phyloP scores from a whole-genome alignment of 2,888 invertebrate genomes.

The Caenorhabditis angaria region DNA sequence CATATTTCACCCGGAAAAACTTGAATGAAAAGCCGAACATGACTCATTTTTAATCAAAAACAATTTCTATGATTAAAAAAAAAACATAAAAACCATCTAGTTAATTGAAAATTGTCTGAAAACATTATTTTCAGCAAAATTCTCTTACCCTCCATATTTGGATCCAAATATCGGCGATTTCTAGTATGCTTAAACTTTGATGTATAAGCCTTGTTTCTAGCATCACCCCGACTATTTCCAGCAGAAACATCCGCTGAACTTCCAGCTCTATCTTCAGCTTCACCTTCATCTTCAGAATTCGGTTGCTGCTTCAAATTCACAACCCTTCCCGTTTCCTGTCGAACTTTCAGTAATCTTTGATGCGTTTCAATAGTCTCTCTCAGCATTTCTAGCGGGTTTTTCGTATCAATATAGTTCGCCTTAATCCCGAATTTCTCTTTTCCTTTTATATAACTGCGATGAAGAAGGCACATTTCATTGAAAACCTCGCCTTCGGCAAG shows the following conservation, averaged over 20 bases:
- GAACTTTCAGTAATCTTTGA: conserved; percentile 7
- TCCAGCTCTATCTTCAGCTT: no score
- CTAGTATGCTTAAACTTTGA: conserved; percentile 34
- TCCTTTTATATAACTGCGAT: conserved; percentile 15
- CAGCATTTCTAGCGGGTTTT: conserved; percentile 10
- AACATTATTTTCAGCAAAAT: no score
- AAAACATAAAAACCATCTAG: no score
- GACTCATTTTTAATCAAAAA: no score
- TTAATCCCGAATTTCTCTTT: conserved; percentile 18
- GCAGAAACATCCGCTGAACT: no score
- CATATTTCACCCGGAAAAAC: no score
- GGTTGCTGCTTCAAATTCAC: background rate
- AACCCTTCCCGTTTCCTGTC: background rate
- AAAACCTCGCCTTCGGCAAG: conserved; percentile 10
- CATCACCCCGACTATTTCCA: conserved; percentile 21
- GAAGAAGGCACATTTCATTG: conserved; percentile 18
- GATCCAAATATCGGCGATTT: conserved; percentile 46
- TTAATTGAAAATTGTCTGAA: no score
- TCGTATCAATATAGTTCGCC: conserved; percentile 9
- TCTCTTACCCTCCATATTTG: conserved; percentile 41
- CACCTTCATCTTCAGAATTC: background rate
- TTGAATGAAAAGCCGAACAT: no score
- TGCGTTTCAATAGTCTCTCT: conserved; percentile 11
- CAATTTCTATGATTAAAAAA: no score
- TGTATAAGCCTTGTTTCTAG: conserved; percentile 32